Evolutionary conservation across 1,140 invertebrate genomes (phyloP).

Genomic region (Nasonia vitripennis): DNA sequence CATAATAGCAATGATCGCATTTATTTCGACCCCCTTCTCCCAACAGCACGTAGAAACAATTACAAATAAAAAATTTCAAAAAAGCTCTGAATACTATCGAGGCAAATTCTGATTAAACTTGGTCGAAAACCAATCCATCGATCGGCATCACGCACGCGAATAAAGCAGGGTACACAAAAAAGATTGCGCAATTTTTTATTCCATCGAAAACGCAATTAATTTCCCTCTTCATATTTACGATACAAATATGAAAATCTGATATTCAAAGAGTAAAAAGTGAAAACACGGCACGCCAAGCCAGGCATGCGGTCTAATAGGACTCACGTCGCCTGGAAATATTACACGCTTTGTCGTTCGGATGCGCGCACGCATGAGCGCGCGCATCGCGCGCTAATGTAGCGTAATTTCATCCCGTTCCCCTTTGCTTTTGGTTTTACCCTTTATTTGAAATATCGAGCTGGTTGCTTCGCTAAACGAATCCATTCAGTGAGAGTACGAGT

Average conservation of each 20-base stretch:
- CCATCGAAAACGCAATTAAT: not conserved
- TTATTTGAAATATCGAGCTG: slow-evolving; percentile 12
- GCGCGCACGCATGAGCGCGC: not conserved
- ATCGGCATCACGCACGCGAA: no score
- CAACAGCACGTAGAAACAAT: no score
- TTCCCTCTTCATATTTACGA: not conserved
- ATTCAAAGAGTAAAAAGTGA: not conserved
- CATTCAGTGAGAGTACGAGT: not conserved
- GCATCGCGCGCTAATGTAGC: slow-evolving; percentile 12
- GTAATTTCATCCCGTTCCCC: slow-evolving; percentile 13
- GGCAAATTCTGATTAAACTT: no score
- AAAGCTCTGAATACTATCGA: no score
- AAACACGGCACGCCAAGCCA: not conserved
- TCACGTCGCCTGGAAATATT: slow-evolving; percentile 21
- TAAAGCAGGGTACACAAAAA: no score
- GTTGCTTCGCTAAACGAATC: not conserved
- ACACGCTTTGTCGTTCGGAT: not conserved
- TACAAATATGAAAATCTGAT: not conserved
- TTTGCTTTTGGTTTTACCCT: slow-evolving; percentile 17
- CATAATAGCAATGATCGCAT: no score
- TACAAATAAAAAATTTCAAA: no score
- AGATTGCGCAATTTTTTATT: no score
- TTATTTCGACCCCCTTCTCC: no score
- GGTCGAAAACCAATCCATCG: no score
- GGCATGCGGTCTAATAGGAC: not conserved